phyloP scores from a whole-genome alignment of 1,140 invertebrate species.

The Plutomurus gul region DNA sequence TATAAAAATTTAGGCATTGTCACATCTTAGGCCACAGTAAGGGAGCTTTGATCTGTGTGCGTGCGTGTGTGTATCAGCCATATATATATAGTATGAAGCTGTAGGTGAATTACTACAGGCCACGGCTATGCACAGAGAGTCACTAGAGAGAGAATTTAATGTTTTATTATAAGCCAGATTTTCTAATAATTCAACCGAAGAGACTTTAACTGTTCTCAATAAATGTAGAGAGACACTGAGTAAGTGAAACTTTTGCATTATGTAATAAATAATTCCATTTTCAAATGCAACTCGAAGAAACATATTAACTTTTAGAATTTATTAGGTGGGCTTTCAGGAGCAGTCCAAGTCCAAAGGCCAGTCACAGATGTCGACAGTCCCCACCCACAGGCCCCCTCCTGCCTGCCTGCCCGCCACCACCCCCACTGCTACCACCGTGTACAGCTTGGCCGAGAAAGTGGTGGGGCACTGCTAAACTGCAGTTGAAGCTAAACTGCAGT shows the following conservation, averaged over 20 bases:
- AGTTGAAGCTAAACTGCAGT: background rate
- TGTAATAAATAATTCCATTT: constrained; percentile 13
- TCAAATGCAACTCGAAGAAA: constrained; percentile 11
- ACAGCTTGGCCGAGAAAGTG: too few relatives aligned
- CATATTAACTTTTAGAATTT: constrained; percentile 28
- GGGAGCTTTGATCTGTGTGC: too few relatives aligned
- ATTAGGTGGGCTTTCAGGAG: constrained; percentile 6
- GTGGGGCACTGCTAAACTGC: too few relatives aligned
- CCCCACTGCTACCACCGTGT: background rate
- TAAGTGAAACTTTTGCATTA: background rate
- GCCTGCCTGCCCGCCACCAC: too few relatives aligned
- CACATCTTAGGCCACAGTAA: background rate
- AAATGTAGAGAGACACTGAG: background rate
- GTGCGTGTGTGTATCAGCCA: too few relatives aligned
- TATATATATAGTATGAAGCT: too few relatives aligned
- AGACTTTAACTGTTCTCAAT: background rate
- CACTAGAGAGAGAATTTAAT: background rate
- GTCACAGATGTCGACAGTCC: constrained; percentile 9
- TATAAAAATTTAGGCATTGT: background rate
- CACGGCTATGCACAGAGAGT: too few relatives aligned
- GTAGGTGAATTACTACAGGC: too few relatives aligned
- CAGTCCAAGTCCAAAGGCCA: background rate
- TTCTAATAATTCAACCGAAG: background rate
- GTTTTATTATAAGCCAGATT: background rate
- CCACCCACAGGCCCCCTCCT: too few relatives aligned